Evolutionary conservation across 2,113 vertebrate species (phyloP).

Genomic region (Datnioides undecimradiatus): DNA sequence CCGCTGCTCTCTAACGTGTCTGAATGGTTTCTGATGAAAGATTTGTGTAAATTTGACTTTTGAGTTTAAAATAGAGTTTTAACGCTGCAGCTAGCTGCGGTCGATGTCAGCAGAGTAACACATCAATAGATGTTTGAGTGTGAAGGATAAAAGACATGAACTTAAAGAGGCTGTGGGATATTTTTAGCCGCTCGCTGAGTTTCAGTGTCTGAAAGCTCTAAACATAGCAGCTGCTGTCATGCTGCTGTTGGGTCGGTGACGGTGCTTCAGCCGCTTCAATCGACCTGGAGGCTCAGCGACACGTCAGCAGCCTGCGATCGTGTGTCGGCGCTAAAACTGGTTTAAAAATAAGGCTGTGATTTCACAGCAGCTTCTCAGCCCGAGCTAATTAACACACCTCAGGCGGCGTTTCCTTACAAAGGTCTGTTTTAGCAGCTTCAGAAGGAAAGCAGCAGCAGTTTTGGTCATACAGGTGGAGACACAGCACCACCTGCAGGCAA

Average conservation of each 20-base stretch:
- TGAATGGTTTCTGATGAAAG: too few species aligned
- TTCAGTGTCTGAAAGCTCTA: constrained; percentile 4
- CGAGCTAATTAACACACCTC: background rate
- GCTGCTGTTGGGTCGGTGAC: constrained; percentile 12
- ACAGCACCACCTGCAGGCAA: background rate
- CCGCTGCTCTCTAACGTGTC: too few species aligned
- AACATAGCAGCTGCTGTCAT: constrained; percentile 13
- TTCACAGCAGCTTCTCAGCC: constrained; percentile 1
- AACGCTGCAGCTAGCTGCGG: too few species aligned
- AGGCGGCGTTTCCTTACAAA: background rate
- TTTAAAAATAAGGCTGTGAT: constrained; percentile 26
- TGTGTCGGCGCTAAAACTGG: background rate
- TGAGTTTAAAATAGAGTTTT: too few species aligned
- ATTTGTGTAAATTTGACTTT: too few species aligned
- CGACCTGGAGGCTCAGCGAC: background rate
- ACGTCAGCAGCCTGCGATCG: background rate
- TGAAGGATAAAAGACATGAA: background rate
- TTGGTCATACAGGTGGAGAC: background rate
- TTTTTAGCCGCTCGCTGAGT: background rate
- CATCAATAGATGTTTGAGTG: too few species aligned
- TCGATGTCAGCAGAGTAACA: too few species aligned
- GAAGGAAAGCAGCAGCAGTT: background rate
- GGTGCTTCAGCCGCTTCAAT: constrained; percentile 2
- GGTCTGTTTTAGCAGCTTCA: background rate
- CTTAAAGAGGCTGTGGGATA: constrained; percentile 18